A percentile compares a stretch with the other conserved stretches of the same genome.
Evolutionary conservation across 2,888 invertebrate species (phyloP).

Genomic region (Ditylenchus weischeri): DNA sequence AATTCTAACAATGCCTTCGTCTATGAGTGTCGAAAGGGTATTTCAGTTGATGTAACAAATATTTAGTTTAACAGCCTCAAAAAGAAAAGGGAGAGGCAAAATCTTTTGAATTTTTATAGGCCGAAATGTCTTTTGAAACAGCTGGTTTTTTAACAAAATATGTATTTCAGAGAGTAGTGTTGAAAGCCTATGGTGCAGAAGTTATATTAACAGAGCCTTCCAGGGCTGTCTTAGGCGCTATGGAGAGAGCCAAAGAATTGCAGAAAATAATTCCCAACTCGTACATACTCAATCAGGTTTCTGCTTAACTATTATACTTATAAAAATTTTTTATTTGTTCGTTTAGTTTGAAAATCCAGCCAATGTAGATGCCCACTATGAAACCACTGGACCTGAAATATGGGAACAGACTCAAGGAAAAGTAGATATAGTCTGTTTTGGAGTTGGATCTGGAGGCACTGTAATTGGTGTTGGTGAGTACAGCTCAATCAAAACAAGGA

Average conservation of each 20-base stretch:
- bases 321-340: not conserved
- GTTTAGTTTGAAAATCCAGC: conserved; percentile 44
- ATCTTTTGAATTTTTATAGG: too few species aligned
- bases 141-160: not conserved
- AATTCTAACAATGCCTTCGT: conserved; percentile 56
- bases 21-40: conserved; percentile 52
- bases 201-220: conserved; percentile 52
- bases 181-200: conserved; percentile 55
- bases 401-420: conserved; percentile 56
- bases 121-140: not conserved
- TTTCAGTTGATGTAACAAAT: not conserved
- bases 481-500: not conserved
- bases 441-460: conserved; percentile 51
- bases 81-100: too few species aligned
- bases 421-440: conserved; percentile 52
- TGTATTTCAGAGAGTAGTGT: conserved; percentile 42
- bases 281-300: conserved; percentile 28
- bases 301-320: not conserved
- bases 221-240: conserved; percentile 45
- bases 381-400: conserved; percentile 57
- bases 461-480: conserved; percentile 44
- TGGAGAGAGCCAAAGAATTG: conserved; percentile 43
- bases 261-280: conserved; percentile 42
- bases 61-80: too few species aligned
- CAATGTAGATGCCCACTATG: conserved; percentile 52